Evolutionary conservation across 2,888 invertebrate genomes (phyloP).

Genomic region (Heliconius erato): DNA sequence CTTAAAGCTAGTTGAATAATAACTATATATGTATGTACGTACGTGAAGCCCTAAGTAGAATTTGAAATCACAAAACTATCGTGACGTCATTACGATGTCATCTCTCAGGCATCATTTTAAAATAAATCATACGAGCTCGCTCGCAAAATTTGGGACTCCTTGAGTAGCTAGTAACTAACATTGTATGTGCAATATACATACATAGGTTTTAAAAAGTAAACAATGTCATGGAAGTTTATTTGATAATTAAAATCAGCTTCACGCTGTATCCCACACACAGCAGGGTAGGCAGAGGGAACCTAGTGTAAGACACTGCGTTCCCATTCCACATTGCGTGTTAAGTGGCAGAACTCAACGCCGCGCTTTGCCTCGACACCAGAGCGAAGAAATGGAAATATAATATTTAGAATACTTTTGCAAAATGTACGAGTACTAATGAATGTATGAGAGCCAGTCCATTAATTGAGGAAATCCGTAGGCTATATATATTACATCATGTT

Average conservation of each 20-base stretch:
- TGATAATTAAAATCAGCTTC: background rate
- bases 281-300: too few relatives aligned
- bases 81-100: background rate
- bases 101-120: background rate
- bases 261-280: too few relatives aligned
- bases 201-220: background rate
- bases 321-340: too few relatives aligned
- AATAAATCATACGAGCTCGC: background rate
- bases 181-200: background rate
- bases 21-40: too few relatives aligned
- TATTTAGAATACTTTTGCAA: background rate
- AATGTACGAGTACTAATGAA: background rate
- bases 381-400: background rate
- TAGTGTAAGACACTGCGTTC: too few relatives aligned
- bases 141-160: background rate
- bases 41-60: too few relatives aligned
- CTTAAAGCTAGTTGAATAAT: too few relatives aligned
- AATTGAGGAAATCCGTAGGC: too few relatives aligned
- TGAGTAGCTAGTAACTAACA: background rate
- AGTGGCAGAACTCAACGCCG: too few relatives aligned
- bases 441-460: too few relatives aligned
- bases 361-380: too few relatives aligned
- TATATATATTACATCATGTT: too few relatives aligned
- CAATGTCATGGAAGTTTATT: background rate
- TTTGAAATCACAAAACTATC: background rate